Evolutionary conservation across 2,113 vertebrate genomes (phyloP).

Genomic region (Epinephelus lanceolatus): DNA sequence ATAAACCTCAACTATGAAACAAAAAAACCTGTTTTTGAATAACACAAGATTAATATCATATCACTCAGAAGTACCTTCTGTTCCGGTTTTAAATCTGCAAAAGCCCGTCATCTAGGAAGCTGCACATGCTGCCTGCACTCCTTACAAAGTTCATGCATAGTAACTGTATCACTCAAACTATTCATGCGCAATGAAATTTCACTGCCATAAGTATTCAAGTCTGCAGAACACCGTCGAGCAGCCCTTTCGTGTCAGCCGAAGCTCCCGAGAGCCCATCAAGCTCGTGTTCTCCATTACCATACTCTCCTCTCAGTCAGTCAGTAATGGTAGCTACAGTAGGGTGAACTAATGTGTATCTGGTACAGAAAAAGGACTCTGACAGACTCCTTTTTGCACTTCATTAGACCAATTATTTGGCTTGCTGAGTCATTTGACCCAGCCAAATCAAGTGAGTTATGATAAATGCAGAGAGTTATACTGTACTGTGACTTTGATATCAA

Average conservation of each 20-base stretch:
- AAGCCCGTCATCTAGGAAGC: slow-evolving; percentile 24
- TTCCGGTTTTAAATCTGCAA: slow-evolving; percentile 38
- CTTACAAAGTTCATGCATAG: slow-evolving; percentile 57
- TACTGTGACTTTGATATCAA: slow-evolving; percentile 34
- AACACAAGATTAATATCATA: slow-evolving; percentile 40
- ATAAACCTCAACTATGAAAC: slow-evolving; percentile 24
- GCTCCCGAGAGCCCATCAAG: slow-evolving; percentile 70
- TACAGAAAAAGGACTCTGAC: slow-evolving; percentile 60
- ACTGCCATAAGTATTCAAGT: slow-evolving; percentile 73
- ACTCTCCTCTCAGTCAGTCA: slow-evolving; percentile 62
- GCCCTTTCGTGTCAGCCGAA: slow-evolving; percentile 70
- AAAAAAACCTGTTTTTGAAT: slow-evolving; percentile 32
- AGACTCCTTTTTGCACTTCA: slow-evolving; percentile 76
- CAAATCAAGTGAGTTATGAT: slow-evolving; percentile 67
- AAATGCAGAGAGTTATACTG: slow-evolving; percentile 52
- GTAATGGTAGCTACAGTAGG: slow-evolving; percentile 55
- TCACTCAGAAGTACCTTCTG: slow-evolving; percentile 35
- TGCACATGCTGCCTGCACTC: slow-evolving; percentile 24
- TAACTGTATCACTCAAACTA: slow-evolving; percentile 65
- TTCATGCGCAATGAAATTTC: slow-evolving; percentile 66
- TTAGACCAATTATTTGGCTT: slow-evolving; percentile 79
- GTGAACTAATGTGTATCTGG: slow-evolving; percentile 61
- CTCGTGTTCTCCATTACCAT: slow-evolving; percentile 71
- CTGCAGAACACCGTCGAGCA: slow-evolving; percentile 68
- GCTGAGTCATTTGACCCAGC: slow-evolving; percentile 74